Conservation (phyloP, 2,797 vertebrate genomes). For the Pseudochaenichthys georgianus region DNA sequence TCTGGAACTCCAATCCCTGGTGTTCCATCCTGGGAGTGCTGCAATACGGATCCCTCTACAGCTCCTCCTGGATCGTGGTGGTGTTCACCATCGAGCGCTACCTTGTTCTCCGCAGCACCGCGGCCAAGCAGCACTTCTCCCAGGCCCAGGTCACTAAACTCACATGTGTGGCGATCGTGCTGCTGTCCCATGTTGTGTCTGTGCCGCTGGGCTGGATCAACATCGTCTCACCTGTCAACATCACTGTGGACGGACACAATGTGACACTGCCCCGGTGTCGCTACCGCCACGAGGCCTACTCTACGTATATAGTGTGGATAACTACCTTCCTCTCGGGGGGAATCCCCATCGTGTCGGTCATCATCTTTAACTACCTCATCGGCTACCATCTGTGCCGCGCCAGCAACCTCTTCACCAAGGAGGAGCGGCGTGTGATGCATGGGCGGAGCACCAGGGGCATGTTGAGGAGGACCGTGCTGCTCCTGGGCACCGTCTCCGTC, state of each 20-base stretch:
- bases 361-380: constrained; percentile 84
- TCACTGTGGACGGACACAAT: constrained; percentile 62
- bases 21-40: constrained; percentile 80
- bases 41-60: constrained; percentile 83
- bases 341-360: constrained; percentile 81
- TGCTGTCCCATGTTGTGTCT: constrained; percentile 80
- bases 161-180: constrained; percentile 74
- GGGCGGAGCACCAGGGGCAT: constrained; percentile 67
- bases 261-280: constrained; percentile 71
- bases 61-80: constrained; percentile 86
- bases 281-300: constrained; percentile 74
- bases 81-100: constrained; percentile 87
- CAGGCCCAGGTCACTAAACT: constrained; percentile 71
- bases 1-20: constrained; percentile 85
- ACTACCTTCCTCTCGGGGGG: constrained; percentile 83
- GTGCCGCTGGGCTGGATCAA: constrained; percentile 85
- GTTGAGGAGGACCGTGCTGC: constrained; percentile 79
- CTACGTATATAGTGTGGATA: constrained; percentile 83
- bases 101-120: constrained; percentile 79
- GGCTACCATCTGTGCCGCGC: constrained; percentile 72
- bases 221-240: constrained; percentile 58
- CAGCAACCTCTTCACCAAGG: constrained; percentile 82
- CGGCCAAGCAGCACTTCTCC: constrained; percentile 68
- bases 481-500: constrained; percentile 80
- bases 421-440: constrained; percentile 75